These are phyloP conservation scores for Lucinisca nassula DNA, from an alignment of 2,888 invertebrate genomes.

Conservation along the genomic window DNA sequence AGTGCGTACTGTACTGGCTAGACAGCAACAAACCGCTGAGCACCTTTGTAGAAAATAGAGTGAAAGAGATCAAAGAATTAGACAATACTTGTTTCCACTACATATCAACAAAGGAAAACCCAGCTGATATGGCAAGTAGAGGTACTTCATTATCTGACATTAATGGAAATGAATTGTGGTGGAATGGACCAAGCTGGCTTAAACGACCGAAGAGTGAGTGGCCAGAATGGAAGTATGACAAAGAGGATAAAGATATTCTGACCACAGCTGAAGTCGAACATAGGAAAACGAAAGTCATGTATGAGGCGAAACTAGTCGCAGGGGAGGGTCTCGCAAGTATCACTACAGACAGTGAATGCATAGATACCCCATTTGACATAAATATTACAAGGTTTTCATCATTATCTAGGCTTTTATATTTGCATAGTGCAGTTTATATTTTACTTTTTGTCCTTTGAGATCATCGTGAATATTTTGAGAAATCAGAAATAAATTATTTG, in stretches of 20 bases:
- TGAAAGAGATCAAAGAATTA: neutral
- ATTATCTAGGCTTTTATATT: conserved; percentile 28
- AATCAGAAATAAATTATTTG: too few species aligned
- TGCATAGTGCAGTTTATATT: too few species aligned
- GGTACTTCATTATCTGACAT: neutral
- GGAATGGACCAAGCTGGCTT: neutral
- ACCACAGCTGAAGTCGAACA: neutral
- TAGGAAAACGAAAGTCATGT: neutral
- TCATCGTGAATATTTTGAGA: too few species aligned
- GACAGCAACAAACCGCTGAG: neutral
- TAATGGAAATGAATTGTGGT: neutral
- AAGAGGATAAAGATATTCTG: neutral
- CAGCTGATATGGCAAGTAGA: conserved; percentile 2
- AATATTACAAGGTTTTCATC: conserved; percentile 32
- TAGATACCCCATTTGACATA: conserved; percentile 19
- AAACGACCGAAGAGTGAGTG: neutral
- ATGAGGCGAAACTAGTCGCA: conserved; percentile 3
- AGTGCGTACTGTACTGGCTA: neutral
- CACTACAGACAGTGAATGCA: neutral
- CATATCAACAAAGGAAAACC: too few species aligned
- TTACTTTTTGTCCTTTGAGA: too few species aligned
- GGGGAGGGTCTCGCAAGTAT: neutral
- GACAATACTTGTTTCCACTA: neutral
- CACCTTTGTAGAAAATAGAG: neutral
- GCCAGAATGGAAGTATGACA: neutral